phyloP scores from a whole-genome alignment of 2,113 vertebrate species.

The Elachura formosa region DNA sequence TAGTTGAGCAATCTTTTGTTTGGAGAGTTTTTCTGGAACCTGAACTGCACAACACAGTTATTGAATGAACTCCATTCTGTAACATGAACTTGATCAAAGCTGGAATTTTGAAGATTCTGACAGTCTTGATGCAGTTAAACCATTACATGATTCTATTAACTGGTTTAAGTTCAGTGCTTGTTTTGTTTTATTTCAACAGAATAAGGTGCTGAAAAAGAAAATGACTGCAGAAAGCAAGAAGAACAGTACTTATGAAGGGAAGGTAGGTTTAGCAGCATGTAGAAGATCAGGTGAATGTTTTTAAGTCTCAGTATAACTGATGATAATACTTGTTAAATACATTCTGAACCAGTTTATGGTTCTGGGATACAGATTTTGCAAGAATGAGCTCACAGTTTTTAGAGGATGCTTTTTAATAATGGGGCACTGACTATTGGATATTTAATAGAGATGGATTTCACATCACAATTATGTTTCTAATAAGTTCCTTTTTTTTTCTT shows the following conservation, averaged over 20 bases:
- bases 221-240: slow-evolving; percentile 75
- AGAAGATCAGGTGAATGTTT: not conserved
- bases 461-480: not conserved
- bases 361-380: not conserved
- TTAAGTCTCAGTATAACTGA: not conserved
- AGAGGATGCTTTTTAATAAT: not conserved
- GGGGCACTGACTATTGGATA: not conserved
- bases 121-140: not conserved
- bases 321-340: not conserved
- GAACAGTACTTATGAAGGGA: slow-evolving; percentile 69
- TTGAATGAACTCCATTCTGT: no score
- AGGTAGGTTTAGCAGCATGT: not conserved
- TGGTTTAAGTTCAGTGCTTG: not conserved
- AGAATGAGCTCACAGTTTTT: not conserved
- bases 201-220: slow-evolving; percentile 82
- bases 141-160: not conserved
- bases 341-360: not conserved
- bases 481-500: not conserved
- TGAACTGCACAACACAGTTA: not conserved
- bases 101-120: not conserved
- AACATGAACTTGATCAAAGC: not conserved
- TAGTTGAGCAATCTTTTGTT: not conserved
- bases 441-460: not conserved
- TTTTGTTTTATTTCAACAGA: slow-evolving; percentile 72
- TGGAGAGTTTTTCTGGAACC: not conserved